Conservation (phyloP, 2,113 vertebrate genomes). For the Pyrgilauda ruficollis region DNA sequence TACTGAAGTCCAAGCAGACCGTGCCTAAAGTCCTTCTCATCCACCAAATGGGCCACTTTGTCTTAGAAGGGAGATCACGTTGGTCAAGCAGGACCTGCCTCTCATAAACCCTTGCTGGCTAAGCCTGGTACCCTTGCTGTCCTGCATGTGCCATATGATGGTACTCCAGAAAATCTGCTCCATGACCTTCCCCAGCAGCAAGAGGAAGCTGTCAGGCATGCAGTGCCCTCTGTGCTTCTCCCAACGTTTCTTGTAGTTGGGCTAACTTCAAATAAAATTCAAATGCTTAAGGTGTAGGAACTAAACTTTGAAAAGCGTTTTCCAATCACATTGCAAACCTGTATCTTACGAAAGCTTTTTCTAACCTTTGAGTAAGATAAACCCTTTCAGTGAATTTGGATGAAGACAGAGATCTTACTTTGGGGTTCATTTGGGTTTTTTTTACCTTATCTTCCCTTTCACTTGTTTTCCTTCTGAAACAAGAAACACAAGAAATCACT, state of each 20-base stretch:
- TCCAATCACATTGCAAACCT: neutral
- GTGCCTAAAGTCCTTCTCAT: neutral
- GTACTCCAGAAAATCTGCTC: neutral
- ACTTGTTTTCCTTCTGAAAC: neutral
- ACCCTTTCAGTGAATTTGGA: neutral
- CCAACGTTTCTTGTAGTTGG: rapidly evolving
- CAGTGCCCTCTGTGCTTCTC: neutral
- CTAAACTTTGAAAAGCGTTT: neutral
- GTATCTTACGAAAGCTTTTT: neutral
- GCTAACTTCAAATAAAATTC: neutral
- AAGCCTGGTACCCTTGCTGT: neutral
- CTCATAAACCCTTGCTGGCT: neutral
- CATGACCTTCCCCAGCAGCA: neutral
- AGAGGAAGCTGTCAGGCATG: neutral
- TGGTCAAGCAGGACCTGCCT: neutral
- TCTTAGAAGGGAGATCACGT: neutral
- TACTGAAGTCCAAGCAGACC: neutral
- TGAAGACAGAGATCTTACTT: neutral
- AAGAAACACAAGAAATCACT: neutral
- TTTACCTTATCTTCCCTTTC: neutral
- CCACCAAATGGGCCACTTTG: neutral
- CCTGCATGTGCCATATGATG: neutral
- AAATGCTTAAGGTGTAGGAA: neutral
- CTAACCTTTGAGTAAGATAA: neutral
- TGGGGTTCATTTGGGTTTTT: neutral